A percentile compares a stretch with the other conserved stretches of the same genome.
Conservation (phyloP, 2,113 vertebrate genomes). For the Chiloscyllium plagiosum region DNA sequence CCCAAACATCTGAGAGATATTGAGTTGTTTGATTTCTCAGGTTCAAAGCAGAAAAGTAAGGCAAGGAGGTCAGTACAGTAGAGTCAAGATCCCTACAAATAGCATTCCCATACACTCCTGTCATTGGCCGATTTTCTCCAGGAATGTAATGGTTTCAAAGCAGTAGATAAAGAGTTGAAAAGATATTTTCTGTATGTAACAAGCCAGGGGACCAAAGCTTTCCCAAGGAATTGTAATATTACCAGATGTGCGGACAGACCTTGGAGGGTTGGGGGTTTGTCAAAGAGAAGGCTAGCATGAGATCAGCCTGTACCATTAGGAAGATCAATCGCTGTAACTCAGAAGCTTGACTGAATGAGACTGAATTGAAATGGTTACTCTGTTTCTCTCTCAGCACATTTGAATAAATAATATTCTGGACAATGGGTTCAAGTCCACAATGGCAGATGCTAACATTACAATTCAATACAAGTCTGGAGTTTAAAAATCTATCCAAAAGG, state of each 20-base stretch:
- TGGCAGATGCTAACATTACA: too few species aligned
- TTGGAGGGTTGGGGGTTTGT: background rate
- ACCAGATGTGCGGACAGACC: too few species aligned
- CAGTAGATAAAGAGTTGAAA: background rate
- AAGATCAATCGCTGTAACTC: background rate
- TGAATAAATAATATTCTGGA: too few species aligned
- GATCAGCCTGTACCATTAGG: background rate
- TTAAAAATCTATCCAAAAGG: too few species aligned
- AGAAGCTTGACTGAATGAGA: too few species aligned
- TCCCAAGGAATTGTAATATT: background rate
- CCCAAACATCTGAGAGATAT: background rate
- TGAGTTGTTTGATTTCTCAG: background rate
- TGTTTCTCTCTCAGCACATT: too few species aligned
- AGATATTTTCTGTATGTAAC: background rate
- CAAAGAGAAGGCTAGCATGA: background rate
- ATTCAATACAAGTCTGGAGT: too few species aligned
- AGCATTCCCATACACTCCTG: background rate
- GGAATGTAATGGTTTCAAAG: background rate
- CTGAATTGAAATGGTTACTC: too few species aligned
- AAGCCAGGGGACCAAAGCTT: too few species aligned
- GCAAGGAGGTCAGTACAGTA: background rate
- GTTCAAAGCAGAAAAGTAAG: background rate
- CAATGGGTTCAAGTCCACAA: too few species aligned
- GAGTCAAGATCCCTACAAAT: background rate
- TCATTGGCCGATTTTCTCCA: background rate